Base-by-base conservation (phyloP, 2,888 invertebrate genomes). In the Dendrolimus pini region DNA sequence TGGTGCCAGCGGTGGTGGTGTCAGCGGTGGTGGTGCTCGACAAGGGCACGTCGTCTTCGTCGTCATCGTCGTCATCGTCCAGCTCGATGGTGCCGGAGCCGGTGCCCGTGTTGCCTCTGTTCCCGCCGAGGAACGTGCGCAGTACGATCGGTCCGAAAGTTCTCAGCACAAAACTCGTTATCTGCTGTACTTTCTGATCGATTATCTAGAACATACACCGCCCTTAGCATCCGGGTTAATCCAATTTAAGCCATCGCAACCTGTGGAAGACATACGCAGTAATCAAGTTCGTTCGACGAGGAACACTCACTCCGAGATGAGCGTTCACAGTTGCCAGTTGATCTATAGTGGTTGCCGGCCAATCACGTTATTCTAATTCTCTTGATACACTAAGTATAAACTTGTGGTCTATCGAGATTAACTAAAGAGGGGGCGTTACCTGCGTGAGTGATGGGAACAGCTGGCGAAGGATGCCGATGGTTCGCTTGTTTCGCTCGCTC, bases 131-230 rank as follows among this genome's bases (percentile, higher is more conserved):
- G 75, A 93, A 92, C 62, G 92, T 91, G 64, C 93, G 91, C 65
- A 95, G 91, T 67, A 96, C 88, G 61, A 94, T 92, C 53, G 96
- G 94, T 55, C 96, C 96, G 76, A 96, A 92, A 63, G 94, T 92
- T 75, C 95, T 93, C 84, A 96, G 93, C 74, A 96, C 86, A 82
- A 93, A 91, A 80, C 94, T 92, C 65, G 94, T 93, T 78, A 95
- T 92, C 85, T 93, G 92, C 92, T 95, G 95, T 83, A 96, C 94
- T 82, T 94, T 94, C 84, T 93, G 92, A 92, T 95, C 95, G 89
- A 95, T 91, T 78, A 95, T 93, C 95, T 90, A 90, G 78, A 90
- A 90, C 88, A 89, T 75, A 88, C 73, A 80, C 76, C 75, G 71
- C 74, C 80, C 82, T 83, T 82, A 80, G 70, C 72, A 68, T 66